A percentile compares a stretch with the other conserved stretches of the same genome.
phyloP scores from a whole-genome alignment of 2,888 invertebrate genomes.

The Helicoverpa assulta region DNA sequence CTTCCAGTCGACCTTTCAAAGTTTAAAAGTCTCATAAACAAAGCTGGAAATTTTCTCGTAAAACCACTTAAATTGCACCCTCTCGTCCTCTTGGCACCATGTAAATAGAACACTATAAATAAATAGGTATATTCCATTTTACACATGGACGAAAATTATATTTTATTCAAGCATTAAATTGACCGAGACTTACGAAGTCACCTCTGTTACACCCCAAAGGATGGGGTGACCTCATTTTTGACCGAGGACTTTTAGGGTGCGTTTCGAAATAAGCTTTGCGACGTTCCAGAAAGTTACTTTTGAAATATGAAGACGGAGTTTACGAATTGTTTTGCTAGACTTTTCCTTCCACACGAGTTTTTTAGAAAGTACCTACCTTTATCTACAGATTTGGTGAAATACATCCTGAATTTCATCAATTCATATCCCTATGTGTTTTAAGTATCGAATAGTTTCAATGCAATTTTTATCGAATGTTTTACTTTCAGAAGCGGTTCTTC shows the following conservation, averaged over 20 bases:
- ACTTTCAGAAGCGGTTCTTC: neutral
- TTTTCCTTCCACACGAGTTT: neutral
- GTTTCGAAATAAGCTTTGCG: neutral
- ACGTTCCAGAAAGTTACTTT: neutral
- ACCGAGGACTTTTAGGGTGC: conserved; percentile 5
- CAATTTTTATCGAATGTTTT: conserved; percentile 11
- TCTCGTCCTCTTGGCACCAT: neutral
- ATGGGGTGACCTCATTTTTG: conserved; percentile 38
- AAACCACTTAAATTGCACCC: neutral
- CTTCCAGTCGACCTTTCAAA: neutral
- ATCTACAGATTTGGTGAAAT: too few species aligned
- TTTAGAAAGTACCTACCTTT: too few species aligned
- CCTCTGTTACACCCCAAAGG: conserved; percentile 7
- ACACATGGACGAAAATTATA: neutral
- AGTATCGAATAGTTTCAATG: neutral
- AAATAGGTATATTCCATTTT: conserved; percentile 13
- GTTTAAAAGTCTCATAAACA: neutral
- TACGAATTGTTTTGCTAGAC: neutral
- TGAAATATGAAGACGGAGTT: neutral
- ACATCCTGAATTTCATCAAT: too few species aligned
- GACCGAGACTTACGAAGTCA: conserved; percentile 21
- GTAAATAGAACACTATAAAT: conserved; percentile 1
- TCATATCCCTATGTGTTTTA: too few species aligned
- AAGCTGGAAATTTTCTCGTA: neutral
- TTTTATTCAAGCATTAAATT: conserved; percentile 19